Conservation (phyloP, 2,113 vertebrate species). For the Amphiprion percula region DNA sequence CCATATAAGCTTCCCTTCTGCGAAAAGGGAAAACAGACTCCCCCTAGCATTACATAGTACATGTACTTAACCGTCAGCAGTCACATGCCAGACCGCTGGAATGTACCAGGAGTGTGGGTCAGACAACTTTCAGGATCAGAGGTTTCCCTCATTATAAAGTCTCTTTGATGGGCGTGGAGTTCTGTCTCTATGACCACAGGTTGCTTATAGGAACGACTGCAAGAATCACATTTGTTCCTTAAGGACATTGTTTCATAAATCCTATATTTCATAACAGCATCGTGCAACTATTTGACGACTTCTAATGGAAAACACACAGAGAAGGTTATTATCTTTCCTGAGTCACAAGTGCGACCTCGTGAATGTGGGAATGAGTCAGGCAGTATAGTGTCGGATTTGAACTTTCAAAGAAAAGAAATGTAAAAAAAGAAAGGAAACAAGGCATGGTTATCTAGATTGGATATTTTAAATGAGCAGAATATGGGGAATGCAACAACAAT, state of each 20-base stretch:
- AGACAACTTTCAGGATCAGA: conserved; percentile 11
- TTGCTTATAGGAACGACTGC: not conserved
- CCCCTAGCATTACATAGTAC: not conserved
- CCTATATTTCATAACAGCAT: no score
- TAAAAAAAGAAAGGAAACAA: no score
- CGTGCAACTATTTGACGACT: no score
- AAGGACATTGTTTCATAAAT: not conserved
- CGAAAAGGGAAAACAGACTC: not conserved
- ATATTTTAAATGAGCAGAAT: no score
- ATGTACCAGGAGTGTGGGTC: conserved; percentile 26
- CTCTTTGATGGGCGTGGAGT: not conserved
- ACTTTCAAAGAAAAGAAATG: not conserved
- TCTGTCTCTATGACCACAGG: conserved; percentile 1
- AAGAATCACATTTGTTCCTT: not conserved
- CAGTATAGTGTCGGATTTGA: not conserved
- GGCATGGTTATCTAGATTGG: no score
- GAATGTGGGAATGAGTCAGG: not conserved
- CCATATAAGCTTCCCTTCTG: no score
- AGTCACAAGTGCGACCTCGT: conserved; percentile 29
- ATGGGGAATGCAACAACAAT: no score
- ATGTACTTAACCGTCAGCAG: conserved; percentile 12
- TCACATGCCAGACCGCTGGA: conserved; percentile 57
- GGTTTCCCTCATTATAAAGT: not conserved
- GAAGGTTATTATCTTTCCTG: not conserved
- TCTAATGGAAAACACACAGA: not conserved